Evolutionary conservation across 2,888 invertebrate species (phyloP).

Genomic region (Ennomos fuscantarius): DNA sequence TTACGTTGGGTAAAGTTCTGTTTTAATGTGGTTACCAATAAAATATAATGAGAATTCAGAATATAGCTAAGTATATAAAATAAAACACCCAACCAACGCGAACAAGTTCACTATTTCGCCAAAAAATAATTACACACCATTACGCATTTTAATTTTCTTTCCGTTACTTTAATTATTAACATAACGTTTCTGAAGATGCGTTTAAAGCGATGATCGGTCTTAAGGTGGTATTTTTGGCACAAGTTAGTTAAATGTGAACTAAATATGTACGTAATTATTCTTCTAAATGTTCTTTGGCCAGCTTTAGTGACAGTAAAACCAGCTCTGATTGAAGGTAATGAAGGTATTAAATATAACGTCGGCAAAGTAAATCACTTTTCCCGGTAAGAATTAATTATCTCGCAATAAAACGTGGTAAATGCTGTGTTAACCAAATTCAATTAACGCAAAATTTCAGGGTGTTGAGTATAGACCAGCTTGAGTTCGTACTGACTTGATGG

Average conservation of each 20-base stretch:
- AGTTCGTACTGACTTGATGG: too few species aligned
- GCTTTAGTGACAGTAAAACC: slow-evolving; percentile 64
- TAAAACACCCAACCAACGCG: slow-evolving; percentile 1
- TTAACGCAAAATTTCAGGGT: slow-evolving; percentile 47
- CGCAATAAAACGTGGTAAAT: slow-evolving; percentile 55
- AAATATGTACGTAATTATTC: slow-evolving; percentile 23
- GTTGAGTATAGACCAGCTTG: background rate
- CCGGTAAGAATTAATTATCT: slow-evolving; percentile 62
- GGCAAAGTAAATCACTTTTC: slow-evolving; percentile 53
- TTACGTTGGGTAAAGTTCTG: too few species aligned
- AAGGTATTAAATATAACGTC: slow-evolving; percentile 47
- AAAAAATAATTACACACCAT: slow-evolving; percentile 20
- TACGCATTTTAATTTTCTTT: slow-evolving; percentile 13
- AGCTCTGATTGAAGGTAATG: slow-evolving; percentile 59
- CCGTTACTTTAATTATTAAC: slow-evolving; percentile 5
- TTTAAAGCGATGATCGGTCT: background rate
- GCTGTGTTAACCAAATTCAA: slow-evolving; percentile 66
- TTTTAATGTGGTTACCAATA: too few species aligned
- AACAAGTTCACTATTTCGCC: slow-evolving; percentile 6
- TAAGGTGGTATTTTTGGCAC: slow-evolving; percentile 24
- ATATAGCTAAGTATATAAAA: background rate
- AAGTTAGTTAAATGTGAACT: slow-evolving; percentile 10
- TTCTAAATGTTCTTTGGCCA: slow-evolving; percentile 34
- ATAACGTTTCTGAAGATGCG: slow-evolving; percentile 4
- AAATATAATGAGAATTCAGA: too few species aligned